These are phyloP conservation scores for Meloidogyne floridensis DNA, from an alignment of 1,140 invertebrate genomes.

Conservation along the genomic window DNA sequence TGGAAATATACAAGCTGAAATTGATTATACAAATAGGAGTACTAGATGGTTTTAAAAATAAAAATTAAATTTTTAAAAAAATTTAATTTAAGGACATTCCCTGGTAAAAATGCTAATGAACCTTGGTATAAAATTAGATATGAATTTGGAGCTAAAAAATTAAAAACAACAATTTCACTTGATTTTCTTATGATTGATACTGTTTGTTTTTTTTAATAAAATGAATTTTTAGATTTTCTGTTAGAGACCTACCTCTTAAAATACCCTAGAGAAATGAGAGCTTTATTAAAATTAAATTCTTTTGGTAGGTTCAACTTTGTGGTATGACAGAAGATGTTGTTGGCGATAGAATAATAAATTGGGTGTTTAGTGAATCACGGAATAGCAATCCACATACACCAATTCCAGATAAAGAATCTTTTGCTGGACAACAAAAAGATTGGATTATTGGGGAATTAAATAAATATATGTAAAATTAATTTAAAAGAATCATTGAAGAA, in stretches of 20 bases:
- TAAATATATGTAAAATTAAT: slow-evolving; percentile 52
- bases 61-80: neutral
- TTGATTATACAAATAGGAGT: slow-evolving; percentile 65
- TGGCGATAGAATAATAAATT: slow-evolving; percentile 5
- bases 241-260: no score
- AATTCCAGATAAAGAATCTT: slow-evolving; percentile 13
- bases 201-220: slow-evolving; percentile 30
- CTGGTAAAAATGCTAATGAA: neutral
- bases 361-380: neutral
- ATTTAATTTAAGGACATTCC: slow-evolving; percentile 64
- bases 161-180: neutral
- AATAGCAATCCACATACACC: neutral
- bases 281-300: neutral
- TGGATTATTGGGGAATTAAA: neutral
- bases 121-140: slow-evolving; percentile 28
- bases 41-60: slow-evolving; percentile 5
- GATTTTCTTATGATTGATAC: slow-evolving; percentile 38
- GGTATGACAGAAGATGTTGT: slow-evolving; percentile 9
- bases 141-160: slow-evolving; percentile 11
- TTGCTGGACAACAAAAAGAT: neutral
- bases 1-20: slow-evolving; percentile 66
- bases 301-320: neutral
- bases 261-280: no score
- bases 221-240: neutral
- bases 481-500: slow-evolving; percentile 19